Percentiles rank a stretch among this genome's conserved stretches.
Conservation (phyloP, 2,888 invertebrate species). For the Aspidiotus rigidus region DNA sequence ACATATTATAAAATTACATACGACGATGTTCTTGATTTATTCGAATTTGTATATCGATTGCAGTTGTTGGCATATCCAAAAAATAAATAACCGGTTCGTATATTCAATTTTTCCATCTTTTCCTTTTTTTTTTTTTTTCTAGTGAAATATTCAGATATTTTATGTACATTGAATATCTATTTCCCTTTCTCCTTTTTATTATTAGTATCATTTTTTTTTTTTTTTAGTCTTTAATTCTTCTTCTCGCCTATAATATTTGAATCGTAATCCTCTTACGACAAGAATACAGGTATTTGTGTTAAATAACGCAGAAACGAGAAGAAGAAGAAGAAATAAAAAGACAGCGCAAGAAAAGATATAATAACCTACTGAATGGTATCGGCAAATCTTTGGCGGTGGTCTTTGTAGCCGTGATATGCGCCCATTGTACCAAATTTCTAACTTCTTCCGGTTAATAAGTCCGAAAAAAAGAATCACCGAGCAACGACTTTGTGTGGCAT, state of each 20-base stretch:
- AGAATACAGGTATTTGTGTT: constrained; percentile 33
- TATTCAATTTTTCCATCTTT: constrained; percentile 5
- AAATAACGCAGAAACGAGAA: constrained; percentile 20
- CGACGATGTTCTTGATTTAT: constrained; percentile 1
- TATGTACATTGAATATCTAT: neutral
- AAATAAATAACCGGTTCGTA: constrained; percentile 12
- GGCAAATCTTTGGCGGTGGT: constrained; percentile 34
- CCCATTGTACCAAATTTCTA: constrained; percentile 29
- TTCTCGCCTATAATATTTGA: constrained; percentile 16
- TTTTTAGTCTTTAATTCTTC: neutral
- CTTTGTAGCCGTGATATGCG: constrained; percentile 22
- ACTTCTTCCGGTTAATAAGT: constrained; percentile 29
- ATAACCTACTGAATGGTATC: constrained; percentile 29
- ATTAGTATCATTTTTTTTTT: constrained; percentile 19
- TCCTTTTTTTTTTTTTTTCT: constrained; percentile 3
- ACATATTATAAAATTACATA: neutral
- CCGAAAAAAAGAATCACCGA: constrained; percentile 20
- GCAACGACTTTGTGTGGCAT: constrained; percentile 3
- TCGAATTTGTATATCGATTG: neutral
- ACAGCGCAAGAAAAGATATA: constrained; percentile 23
- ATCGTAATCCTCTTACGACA: constrained; percentile 32
- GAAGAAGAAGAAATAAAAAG: neutral
- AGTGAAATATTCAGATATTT: constrained; percentile 6
- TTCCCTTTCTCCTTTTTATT: constrained; percentile 12
- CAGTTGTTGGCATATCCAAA: constrained; percentile 10